A percentile compares a stretch with the other conserved stretches of the same genome.
phyloP scores from a whole-genome alignment of 1,140 invertebrate genomes.

The Atta texana region DNA sequence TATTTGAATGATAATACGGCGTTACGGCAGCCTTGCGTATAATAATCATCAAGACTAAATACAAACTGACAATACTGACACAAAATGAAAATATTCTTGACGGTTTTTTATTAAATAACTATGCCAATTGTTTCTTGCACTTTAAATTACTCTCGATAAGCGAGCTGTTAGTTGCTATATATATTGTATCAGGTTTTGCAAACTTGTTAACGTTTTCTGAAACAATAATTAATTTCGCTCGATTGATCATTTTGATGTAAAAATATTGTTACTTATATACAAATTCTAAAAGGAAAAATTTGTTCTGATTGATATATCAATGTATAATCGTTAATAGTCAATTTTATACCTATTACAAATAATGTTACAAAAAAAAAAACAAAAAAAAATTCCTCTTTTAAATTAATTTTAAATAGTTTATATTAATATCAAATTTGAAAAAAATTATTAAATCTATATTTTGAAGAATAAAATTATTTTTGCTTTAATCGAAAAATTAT shows the following conservation, averaged over 20 bases:
- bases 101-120: background rate
- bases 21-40: background rate
- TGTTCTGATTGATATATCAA: background rate
- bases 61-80: too few relatives aligned
- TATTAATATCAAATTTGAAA: background rate
- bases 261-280: background rate
- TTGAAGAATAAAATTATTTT: background rate
- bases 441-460: background rate
- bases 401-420: background rate
- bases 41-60: background rate
- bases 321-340: background rate
- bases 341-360: background rate
- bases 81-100: background rate
- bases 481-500: background rate
- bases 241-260: background rate
- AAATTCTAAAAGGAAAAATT: background rate
- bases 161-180: background rate
- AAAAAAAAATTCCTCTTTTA: background rate
- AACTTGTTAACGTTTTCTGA: background rate
- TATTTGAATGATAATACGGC: background rate
- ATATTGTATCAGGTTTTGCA: background rate
- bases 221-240: slow-evolving; percentile 7
- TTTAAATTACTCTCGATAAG: slow-evolving; percentile 7
- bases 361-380: background rate
- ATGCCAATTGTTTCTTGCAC: background rate